These are phyloP conservation scores for Phrynosoma platyrhinos DNA, from an alignment of 2,113 vertebrate genomes.

Conservation along the genomic window DNA sequence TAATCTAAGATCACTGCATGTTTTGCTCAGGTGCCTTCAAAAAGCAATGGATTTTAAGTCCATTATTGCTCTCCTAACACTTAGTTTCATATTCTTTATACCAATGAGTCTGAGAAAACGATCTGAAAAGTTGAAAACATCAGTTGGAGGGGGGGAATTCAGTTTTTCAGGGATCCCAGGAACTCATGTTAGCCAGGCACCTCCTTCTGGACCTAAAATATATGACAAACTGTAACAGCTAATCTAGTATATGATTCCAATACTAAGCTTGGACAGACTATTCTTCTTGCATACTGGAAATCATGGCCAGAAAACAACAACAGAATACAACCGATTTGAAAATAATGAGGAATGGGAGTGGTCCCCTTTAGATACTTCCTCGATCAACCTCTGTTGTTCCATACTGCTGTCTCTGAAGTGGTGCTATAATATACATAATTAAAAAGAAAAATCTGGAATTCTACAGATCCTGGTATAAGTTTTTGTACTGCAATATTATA, in stretches of 20 bases:
- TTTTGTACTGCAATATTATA: no score
- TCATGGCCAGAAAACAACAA: not conserved
- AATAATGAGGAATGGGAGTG: not conserved
- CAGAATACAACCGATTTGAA: not conserved
- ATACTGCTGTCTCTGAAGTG: no score
- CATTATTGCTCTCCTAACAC: no score
- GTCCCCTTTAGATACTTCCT: not conserved
- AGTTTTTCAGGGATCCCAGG: not conserved
- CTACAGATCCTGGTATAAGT: not conserved
- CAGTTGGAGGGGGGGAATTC: not conserved
- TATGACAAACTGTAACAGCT: not conserved
- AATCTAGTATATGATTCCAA: not conserved
- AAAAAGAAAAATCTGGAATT: not conserved
- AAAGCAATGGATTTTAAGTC: no score
- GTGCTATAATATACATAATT: not conserved
- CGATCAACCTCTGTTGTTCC: not conserved
- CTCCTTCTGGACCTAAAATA: not conserved
- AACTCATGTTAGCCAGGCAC: not conserved
- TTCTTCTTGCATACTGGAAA: not conserved
- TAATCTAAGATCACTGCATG: no score
- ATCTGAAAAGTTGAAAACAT: no score
- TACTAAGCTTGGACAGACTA: not conserved
- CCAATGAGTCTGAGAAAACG: no score
- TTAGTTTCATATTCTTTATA: no score
- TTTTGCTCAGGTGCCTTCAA: no score